Evolutionary conservation across 2,797 vertebrate genomes (phyloP), one percentile per base, ranked within the genome.

Genomic region (Channa striata): DNA sequence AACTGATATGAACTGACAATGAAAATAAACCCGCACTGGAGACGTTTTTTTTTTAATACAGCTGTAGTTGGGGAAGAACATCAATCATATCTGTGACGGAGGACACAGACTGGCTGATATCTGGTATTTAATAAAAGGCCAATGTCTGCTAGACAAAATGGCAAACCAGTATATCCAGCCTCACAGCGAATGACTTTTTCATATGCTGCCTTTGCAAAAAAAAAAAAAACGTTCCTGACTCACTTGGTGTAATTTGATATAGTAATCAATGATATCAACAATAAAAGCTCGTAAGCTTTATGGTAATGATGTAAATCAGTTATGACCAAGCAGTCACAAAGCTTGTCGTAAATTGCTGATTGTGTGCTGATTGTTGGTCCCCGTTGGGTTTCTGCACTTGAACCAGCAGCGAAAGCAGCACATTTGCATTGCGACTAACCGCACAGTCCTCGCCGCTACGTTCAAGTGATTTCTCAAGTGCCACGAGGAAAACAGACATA

Each of bases 41-140:
- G 66, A n/a, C n/a, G 8, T 50, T 74, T 76, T 40, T 56, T 61
- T 63, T 49, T 64, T 54, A 65, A 60, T 74, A 43, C 58, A 14
- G 52, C 66, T 34, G 51, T 56, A 40, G 58, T 52, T 60, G 1
- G 36, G 23, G 30, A 65, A 48, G 50, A 71, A 6, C 74, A 81
- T 84, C 81, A 71, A 72, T 87, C 79, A 80, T 77, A 42, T 57
- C 39, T 59, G 69, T 52, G 68, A 59, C 43, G 19, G 36, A 66
- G 36, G 59, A 86, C 67, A 44, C 47, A 64, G 76, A 69, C 59
- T 30, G 61, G 50, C 19, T 69, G 74, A 76, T 83, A 78, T 72
- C 58, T 86, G 73, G 74, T 81, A 82, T 84, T 86, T 87, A 68
- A 82, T 88, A 72, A 85, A 88, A 89, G 85, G 78, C 82, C 84